Evolutionary conservation across 2,797 vertebrate species (phyloP).

Genomic region (Tokudaia tokunoshimensis): DNA sequence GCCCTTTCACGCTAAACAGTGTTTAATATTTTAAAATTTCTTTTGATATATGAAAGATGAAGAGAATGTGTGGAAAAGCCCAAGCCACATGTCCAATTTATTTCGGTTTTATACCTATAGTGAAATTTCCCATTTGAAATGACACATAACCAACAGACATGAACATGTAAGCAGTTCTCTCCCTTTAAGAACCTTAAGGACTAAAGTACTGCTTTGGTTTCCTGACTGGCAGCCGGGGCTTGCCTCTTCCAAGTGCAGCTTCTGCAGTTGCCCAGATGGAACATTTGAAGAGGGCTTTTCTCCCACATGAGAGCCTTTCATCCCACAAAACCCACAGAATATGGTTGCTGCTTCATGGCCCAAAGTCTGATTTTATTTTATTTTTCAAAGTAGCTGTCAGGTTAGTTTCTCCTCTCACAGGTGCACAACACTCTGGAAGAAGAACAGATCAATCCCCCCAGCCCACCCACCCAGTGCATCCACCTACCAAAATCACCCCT

Average conservation of each 20-base stretch:
- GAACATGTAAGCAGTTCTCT: conserved; percentile 18
- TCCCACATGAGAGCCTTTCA: conserved; percentile 74
- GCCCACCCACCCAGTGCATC: conserved; percentile 45
- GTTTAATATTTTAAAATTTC: conserved; percentile 59
- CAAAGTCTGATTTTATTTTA: conserved; percentile 50
- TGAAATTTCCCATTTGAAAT: conserved; percentile 59
- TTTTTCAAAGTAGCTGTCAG: conserved; percentile 19
- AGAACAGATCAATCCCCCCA: conserved; percentile 71
- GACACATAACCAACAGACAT: conserved; percentile 35
- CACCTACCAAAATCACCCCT: conserved; percentile 62
- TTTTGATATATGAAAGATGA: conserved; percentile 45
- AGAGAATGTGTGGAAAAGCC: conserved; percentile 9
- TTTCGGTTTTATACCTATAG: conserved; percentile 26
- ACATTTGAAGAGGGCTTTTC: conserved; percentile 72
- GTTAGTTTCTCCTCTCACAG: conserved; percentile 65
- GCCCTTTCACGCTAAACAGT: conserved; percentile 16
- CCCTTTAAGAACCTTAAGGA: conserved; percentile 62
- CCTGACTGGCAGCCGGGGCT: conserved; percentile 73
- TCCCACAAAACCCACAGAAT: conserved; percentile 71
- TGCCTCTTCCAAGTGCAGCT: conserved; percentile 44
- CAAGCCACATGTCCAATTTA: conserved; percentile 51
- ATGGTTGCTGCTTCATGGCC: conserved; percentile 51
- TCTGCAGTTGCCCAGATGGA: conserved; percentile 71
- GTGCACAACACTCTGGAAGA: conserved; percentile 71
- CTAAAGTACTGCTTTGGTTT: conserved; percentile 74